phyloP scores from a whole-genome alignment of 2,888 invertebrate species.

The Mesorhabditis sp. region DNA sequence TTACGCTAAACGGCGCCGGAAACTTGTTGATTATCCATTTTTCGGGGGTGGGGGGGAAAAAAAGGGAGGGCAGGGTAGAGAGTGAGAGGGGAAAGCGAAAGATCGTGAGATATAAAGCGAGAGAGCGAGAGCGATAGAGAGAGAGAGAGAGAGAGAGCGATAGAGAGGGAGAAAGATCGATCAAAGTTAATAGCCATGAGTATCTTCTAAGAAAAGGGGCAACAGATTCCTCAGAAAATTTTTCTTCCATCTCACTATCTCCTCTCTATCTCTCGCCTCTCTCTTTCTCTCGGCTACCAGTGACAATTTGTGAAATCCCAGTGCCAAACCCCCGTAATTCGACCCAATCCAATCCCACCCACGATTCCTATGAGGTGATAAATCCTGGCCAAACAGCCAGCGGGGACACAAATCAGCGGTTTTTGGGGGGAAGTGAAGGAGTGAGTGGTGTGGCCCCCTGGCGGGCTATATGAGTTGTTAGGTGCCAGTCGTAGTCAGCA shows the following conservation, averaged over 20 bases:
- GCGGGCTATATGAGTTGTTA: conserved; percentile 12
- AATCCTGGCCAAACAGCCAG: conserved; percentile 11
- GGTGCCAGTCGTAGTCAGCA: conserved; percentile 12
- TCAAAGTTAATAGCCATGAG: conserved; percentile 18
- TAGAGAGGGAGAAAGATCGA: conserved; percentile 7
- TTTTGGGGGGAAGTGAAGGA: background rate
- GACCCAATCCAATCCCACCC: conserved; percentile 16
- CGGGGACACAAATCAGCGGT: background rate
- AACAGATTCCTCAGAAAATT: conserved; percentile 14
- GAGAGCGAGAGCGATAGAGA: conserved; percentile 6
- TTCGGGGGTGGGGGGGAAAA: too few species aligned
- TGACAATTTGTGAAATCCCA: too few species aligned
- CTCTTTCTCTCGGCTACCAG: too few species aligned
- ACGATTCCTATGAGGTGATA: conserved; percentile 4
- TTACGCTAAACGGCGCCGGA: too few species aligned
- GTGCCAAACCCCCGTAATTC: too few species aligned
- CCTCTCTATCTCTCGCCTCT: too few species aligned
- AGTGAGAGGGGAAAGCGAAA: too few species aligned
- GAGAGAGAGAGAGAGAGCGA: conserved; percentile 7
- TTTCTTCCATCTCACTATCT: too few species aligned
- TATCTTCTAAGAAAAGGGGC: conserved; percentile 9
- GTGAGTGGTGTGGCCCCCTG: conserved; percentile 8
- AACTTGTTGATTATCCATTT: too few species aligned
- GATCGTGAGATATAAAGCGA: too few species aligned
- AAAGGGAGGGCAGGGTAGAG: too few species aligned